These are phyloP conservation scores for Zoanthus gigantus DNA, from an alignment of 92 coral and sea anemone genomes.

Conservation along the genomic window DNA sequence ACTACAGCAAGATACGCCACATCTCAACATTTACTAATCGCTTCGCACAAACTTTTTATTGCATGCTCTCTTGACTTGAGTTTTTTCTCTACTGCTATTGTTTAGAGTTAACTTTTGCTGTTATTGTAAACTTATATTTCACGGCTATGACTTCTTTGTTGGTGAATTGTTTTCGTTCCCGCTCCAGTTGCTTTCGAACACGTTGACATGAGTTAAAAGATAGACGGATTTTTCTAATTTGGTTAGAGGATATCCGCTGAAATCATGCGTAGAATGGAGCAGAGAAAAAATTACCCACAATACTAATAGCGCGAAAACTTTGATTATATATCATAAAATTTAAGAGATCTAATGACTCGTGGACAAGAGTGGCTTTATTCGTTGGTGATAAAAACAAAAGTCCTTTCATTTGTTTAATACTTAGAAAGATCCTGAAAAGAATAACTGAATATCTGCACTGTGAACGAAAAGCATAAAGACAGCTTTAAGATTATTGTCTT, in stretches of 20 bases:
- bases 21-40: neutral
- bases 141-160: conserved; percentile 39
- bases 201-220: conserved; percentile 19
- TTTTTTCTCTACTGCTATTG: neutral
- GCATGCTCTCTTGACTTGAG: neutral
- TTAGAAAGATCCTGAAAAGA: too few relatives aligned
- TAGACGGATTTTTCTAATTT: neutral
- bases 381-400: too few relatives aligned
- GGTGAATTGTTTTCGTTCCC: neutral
- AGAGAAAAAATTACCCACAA: neutral
- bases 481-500: too few relatives aligned
- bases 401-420: too few relatives aligned
- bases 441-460: too few relatives aligned
- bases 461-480: too few relatives aligned
- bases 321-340: too few relatives aligned
- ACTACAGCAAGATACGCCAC: neutral
- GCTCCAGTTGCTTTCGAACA: conserved; percentile 21
- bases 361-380: too few relatives aligned
- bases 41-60: neutral
- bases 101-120: conserved; percentile 19
- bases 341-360: too few relatives aligned
- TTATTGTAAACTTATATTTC: conserved; percentile 29
- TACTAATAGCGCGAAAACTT: neutral
- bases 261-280: neutral
- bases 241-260: conserved; percentile 28